These are phyloP conservation scores for Epinephelus awoara DNA, from an alignment of 2,797 vertebrate species.

Conservation along the genomic window DNA sequence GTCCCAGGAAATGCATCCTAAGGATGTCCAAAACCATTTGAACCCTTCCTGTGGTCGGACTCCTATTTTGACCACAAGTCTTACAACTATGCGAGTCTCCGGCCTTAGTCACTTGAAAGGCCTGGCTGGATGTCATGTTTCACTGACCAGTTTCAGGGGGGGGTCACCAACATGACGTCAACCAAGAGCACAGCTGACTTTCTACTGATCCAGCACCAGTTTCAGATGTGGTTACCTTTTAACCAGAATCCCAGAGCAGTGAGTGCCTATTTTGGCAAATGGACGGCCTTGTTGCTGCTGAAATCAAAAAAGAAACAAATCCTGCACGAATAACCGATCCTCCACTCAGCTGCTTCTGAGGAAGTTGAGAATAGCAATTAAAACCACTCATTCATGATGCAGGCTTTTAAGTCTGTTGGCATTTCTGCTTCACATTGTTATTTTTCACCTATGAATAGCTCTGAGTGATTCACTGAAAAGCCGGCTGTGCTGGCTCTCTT, in stretches of 20 bases:
- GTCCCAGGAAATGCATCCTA: not conserved
- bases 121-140: conserved; percentile 22
- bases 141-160: conserved; percentile 12
- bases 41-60: conserved; percentile 20
- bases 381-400: conserved; percentile 16
- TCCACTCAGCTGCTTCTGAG: not conserved
- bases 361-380: conserved; percentile 33
- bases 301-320: conserved; percentile 27
- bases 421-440: conserved; percentile 10
- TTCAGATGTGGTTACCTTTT: conserved; percentile 68
- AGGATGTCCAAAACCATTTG: not conserved
- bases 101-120: conserved; percentile 16
- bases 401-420: conserved; percentile 19
- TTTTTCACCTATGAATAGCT: conserved; percentile 36
- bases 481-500: not conserved
- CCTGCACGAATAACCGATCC: conserved; percentile 27
- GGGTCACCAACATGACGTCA: conserved; percentile 43
- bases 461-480: conserved; percentile 27
- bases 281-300: not conserved
- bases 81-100: conserved; percentile 5
- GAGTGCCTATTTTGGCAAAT: conserved; percentile 41
- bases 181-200: conserved; percentile 56
- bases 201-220: conserved; percentile 26
- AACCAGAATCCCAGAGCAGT: conserved; percentile 40
- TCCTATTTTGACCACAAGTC: conserved; percentile 9